Evolutionary conservation across 2,888 invertebrate species (phyloP), one percentile per base, ranked within the genome.

Genomic region (Cerastis leucographa): DNA sequence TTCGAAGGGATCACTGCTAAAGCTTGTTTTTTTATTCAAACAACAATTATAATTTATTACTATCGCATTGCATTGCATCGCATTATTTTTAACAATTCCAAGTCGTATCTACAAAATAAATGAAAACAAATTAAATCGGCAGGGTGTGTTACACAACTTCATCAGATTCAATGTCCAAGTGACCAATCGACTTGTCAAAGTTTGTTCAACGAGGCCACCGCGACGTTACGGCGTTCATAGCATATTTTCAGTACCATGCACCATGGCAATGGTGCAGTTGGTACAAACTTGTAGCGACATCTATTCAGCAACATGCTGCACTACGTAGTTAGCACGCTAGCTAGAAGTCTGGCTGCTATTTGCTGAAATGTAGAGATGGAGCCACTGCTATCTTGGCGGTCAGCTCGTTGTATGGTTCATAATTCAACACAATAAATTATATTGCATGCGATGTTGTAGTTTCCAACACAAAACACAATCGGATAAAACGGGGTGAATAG

Each of bases 361-460:
- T 62, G 69, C 19, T 29, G 5, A 25, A 77, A 29, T 44, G 9
- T 54, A 77, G n/a, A 77, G 78, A 78, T 77, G 70, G 78, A 69
- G 70, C 54, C 40, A 78, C 62, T 46, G n/a, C 1, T 11, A n/a
- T 19, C 25, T 9, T 19, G 9, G 8, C 7, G 5, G 12, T 49
- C 22, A 17, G 17, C n/a, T 35, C 8, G 5, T 22, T 0, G 17
- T 2, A 49, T 1, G 17, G 14, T 59, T 29, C 14, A n/a, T 67
- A 17, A 7, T 71, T 14, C 14, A 4, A 0, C 17, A 40, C 12
- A 62, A 22, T 62, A 40, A 40, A 62, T 40, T 22, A 29, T 29
- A 46, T 46, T 22, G 1, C 22, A 17, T 19, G n/a, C 5, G 7
- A 29, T 65, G 0, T 29, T 56, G 17, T 46, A 49, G 0, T 67